A percentile compares a stretch with the other conserved stretches of the same genome.
Evolutionary conservation across 2,888 invertebrate genomes (phyloP).

Genomic region (Isoperla grammatica): DNA sequence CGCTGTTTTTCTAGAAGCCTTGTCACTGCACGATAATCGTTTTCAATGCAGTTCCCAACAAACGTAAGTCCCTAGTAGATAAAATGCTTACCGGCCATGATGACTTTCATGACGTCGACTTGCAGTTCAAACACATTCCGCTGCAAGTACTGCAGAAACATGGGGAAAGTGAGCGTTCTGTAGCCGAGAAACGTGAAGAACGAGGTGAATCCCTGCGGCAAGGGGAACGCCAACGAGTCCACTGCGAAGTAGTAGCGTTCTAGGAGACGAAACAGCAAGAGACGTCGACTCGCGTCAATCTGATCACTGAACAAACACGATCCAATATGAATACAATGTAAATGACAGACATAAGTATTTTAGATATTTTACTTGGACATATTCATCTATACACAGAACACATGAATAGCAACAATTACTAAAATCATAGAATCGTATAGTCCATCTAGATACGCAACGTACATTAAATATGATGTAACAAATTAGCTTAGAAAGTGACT

Average conservation of each 20-base stretch:
- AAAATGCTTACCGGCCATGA: conserved; percentile 60
- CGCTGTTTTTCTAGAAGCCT: no score
- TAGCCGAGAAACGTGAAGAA: conserved; percentile 86
- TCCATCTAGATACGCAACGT: no score
- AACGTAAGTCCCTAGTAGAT: background rate
- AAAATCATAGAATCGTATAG: no score
- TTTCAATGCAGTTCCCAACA: no score
- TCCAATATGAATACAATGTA: no score
- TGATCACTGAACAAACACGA: conserved; percentile 57
- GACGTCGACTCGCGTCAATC: conserved; percentile 61
- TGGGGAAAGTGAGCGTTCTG: conserved; percentile 66
- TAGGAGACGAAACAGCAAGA: conserved; percentile 67
- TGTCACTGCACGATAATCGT: no score
- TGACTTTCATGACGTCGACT: conserved; percentile 80
- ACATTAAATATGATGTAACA: no score
- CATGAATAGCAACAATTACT: no score
- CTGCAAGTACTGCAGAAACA: conserved; percentile 79
- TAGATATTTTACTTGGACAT: conserved; percentile 19
- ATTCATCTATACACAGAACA: no score
- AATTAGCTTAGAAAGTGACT: no score
- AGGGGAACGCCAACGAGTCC: conserved; percentile 72
- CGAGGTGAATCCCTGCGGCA: conserved; percentile 82
- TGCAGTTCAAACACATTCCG: conserved; percentile 80
- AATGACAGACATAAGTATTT: no score
- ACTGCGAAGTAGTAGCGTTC: conserved; percentile 77